These are phyloP conservation scores for Chaenocephalus aceratus DNA, from an alignment of 2,113 vertebrate species.

Conservation along the genomic window DNA sequence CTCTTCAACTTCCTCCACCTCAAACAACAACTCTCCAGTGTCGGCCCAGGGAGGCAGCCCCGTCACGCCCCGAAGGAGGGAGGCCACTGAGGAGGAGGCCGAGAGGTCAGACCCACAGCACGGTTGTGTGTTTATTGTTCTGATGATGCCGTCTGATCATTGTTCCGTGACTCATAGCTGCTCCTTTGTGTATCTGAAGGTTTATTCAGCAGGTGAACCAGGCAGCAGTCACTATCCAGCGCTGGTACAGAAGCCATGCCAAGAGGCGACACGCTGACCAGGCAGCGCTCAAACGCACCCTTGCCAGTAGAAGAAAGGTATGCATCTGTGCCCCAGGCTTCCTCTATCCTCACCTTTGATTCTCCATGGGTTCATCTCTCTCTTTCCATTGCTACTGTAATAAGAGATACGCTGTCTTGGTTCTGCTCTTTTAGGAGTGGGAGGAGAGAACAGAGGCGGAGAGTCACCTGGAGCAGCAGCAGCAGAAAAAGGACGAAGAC, in stretches of 20 bases:
- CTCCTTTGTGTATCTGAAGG: slow-evolving; percentile 72
- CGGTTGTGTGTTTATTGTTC: neutral
- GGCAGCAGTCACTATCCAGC: slow-evolving; percentile 92
- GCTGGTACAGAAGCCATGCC: slow-evolving; percentile 90
- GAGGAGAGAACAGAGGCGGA: slow-evolving; percentile 79
- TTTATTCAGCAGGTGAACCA: slow-evolving; percentile 93
- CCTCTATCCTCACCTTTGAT: neutral
- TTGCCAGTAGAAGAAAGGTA: slow-evolving; percentile 87
- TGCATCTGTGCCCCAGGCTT: neutral
- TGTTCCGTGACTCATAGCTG: neutral
- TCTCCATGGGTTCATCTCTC: neutral
- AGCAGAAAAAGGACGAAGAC: slow-evolving; percentile 84
- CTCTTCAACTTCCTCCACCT: slow-evolving; percentile 81
- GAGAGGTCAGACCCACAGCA: slow-evolving; percentile 86
- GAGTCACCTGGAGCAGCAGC: slow-evolving; percentile 71
- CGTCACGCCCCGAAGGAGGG: slow-evolving; percentile 72
- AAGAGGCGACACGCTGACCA: slow-evolving; percentile 72
- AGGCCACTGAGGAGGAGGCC: slow-evolving; percentile 94
- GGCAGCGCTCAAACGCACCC: slow-evolving; percentile 74
- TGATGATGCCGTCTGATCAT: neutral
- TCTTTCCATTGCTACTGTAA: neutral
- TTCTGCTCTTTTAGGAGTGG: slow-evolving; percentile 82
- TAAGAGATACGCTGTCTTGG: neutral
- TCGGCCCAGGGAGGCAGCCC: slow-evolving; percentile 60
- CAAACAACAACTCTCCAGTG: slow-evolving; percentile 78